These are phyloP conservation scores for Corapipo altera DNA, from an alignment of 2,113 vertebrate species.

Conservation along the genomic window DNA sequence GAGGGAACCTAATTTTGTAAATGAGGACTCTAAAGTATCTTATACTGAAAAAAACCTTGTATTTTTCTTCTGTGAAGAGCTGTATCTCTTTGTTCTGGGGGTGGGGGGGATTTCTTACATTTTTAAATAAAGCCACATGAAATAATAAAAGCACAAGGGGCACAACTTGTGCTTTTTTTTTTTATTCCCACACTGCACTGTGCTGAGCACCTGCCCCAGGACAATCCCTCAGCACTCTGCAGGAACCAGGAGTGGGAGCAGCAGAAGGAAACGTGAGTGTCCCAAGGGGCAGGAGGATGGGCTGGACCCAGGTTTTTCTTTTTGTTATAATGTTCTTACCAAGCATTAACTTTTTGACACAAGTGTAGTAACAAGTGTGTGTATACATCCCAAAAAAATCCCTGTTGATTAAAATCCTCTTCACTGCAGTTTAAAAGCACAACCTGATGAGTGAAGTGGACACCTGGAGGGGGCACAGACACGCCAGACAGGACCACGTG, in stretches of 20 bases:
- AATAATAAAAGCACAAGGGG: neutral
- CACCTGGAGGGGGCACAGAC: too few relatives aligned
- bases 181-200: neutral
- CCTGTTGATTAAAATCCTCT: fast-evolving
- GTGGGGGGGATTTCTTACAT: neutral
- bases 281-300: neutral
- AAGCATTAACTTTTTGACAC: fast-evolving
- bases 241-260: neutral
- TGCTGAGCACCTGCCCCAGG: neutral
- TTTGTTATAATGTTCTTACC: neutral
- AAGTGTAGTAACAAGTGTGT: fast-evolving
- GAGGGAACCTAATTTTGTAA: neutral
- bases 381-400: too few relatives aligned
- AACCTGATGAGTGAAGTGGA: fast-evolving
- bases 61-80: slow-evolving; percentile 73
- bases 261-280: fast-evolving
- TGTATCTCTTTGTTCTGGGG: neutral
- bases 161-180: neutral
- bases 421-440: neutral
- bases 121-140: slow-evolving; percentile 19
- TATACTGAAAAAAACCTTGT: neutral
- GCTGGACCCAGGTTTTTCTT: fast-evolving
- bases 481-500: fast-evolving
- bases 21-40: neutral
- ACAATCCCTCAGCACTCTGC: too few relatives aligned